Percentiles rank a stretch among this genome's conserved stretches.
phyloP scores from a whole-genome alignment of 2,888 invertebrate species.

The Melieria picta region DNA sequence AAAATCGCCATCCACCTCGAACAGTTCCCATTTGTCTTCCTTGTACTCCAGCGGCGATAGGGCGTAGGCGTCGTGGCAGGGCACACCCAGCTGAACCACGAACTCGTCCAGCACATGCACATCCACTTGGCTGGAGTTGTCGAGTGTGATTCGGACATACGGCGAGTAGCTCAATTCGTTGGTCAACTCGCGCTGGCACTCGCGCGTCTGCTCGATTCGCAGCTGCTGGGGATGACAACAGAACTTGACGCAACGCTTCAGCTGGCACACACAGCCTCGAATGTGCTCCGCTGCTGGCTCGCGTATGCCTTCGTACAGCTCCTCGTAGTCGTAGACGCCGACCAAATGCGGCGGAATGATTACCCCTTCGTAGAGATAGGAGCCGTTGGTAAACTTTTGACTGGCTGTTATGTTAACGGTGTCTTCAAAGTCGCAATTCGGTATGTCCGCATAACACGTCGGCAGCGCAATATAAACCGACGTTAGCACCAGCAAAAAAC shows the following conservation, averaged over 20 bases:
- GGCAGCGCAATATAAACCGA: neutral
- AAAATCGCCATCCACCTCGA: constrained; percentile 45
- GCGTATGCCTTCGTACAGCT: constrained; percentile 27
- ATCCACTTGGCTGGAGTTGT: constrained; percentile 30
- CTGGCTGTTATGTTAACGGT: constrained; percentile 50
- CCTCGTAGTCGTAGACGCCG: constrained; percentile 44
- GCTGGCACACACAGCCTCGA: constrained; percentile 54
- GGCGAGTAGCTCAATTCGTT: constrained; percentile 38
- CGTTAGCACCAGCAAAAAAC: neutral
- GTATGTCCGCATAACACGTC: constrained; percentile 20
- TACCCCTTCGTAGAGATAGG: constrained; percentile 48
- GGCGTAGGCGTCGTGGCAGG: constrained; percentile 49
- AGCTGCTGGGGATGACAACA: constrained; percentile 46
- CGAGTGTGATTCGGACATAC: constrained; percentile 34
- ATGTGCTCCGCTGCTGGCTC: constrained; percentile 38
- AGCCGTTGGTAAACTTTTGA: constrained; percentile 44
- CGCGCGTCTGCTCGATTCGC: neutral
- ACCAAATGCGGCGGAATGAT: constrained; percentile 44
- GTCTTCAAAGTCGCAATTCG: constrained; percentile 45
- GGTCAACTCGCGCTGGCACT: constrained; percentile 32
- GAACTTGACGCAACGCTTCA: constrained; percentile 50
- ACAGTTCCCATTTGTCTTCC: constrained; percentile 51
- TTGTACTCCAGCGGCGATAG: constrained; percentile 46
- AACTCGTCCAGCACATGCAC: constrained; percentile 37
- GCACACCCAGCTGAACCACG: constrained; percentile 42